A percentile compares a stretch with the other conserved stretches of the same genome.
Evolutionary conservation across 2,888 invertebrate genomes (phyloP).

Genomic region (Watsonalla cultraria): DNA sequence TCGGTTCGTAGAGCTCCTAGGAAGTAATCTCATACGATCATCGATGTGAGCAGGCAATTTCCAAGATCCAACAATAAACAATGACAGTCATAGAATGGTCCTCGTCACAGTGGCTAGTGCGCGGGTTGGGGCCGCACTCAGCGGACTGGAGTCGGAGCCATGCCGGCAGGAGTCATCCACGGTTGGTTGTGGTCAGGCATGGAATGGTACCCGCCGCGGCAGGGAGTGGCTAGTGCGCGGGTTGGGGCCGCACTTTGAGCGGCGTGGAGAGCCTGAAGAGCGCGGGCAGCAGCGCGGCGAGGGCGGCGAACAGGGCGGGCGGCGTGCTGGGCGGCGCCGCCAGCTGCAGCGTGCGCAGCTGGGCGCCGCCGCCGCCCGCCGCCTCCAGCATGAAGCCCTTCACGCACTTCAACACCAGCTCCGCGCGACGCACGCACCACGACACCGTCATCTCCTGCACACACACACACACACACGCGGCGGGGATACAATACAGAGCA

Average conservation of each 20-base stretch:
- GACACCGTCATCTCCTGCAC: conserved; percentile 94
- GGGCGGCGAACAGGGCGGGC: conserved; percentile 88
- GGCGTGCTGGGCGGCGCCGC: conserved; percentile 33
- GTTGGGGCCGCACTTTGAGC: conserved; percentile 79
- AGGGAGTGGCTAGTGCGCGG: background rate
- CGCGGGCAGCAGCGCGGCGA: conserved; percentile 93
- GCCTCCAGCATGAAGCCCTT: conserved; percentile 99
- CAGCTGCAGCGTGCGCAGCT: conserved; percentile 86
- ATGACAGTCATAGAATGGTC: too few relatives aligned
- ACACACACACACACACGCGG: background rate
- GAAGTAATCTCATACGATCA: too few relatives aligned
- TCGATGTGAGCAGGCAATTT: too few relatives aligned
- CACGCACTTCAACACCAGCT: conserved; percentile 98
- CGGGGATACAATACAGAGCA: too few relatives aligned
- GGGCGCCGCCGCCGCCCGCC: conserved; percentile 94
- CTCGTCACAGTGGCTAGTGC: background rate
- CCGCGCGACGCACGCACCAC: conserved; percentile 98
- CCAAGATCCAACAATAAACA: too few relatives aligned
- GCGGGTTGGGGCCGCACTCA: conserved; percentile 76
- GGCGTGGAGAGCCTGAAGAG: conserved; percentile 98
- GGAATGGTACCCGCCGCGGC: background rate
- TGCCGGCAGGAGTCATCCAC: conserved; percentile 93
- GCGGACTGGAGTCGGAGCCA: conserved; percentile 97
- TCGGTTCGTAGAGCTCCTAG: too few relatives aligned
- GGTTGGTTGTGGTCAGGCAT: too few relatives aligned